Percentiles rank a stretch among this genome's conserved stretches.
Evolutionary conservation across 2,113 vertebrate species (phyloP).

Genomic region (Ophiodon elongatus): DNA sequence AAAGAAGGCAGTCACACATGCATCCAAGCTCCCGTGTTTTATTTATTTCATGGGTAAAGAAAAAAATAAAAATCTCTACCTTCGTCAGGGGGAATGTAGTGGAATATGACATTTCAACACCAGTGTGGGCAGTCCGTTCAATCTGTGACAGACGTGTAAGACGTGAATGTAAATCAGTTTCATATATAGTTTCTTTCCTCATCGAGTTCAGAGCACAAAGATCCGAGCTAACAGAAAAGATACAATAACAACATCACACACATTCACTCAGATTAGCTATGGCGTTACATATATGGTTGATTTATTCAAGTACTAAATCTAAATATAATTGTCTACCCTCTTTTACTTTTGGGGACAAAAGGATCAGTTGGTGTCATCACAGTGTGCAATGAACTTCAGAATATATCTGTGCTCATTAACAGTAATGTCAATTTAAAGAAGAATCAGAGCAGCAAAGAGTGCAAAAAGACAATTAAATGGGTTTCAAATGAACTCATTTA

Average conservation of each 20-base stretch:
- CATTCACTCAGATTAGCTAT: not conserved
- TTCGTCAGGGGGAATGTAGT: constrained; percentile 50
- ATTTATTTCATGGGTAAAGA: constrained; percentile 51
- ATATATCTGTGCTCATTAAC: constrained; percentile 5
- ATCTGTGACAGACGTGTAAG: constrained; percentile 65
- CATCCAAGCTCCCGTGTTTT: constrained; percentile 1
- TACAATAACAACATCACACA: constrained; percentile 10
- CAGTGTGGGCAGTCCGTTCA: constrained; percentile 43
- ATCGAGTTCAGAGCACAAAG: constrained; percentile 30
- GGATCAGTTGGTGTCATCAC: constrained; percentile 1
- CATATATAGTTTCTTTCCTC: constrained; percentile 39
- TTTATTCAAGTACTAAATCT: not conserved
- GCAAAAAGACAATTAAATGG: not conserved
- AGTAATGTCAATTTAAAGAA: constrained; percentile 7
- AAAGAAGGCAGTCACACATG: constrained; percentile 69
- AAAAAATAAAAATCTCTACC: constrained; percentile 57
- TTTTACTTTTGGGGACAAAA: not conserved
- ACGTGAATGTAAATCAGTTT: constrained; percentile 62
- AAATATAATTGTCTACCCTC: not conserved
- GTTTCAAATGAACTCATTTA: not conserved
- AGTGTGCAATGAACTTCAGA: not conserved
- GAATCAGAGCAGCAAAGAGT: not conserved
- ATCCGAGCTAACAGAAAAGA: constrained; percentile 5
- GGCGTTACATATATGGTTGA: not conserved
- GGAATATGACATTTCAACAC: constrained; percentile 67